These are phyloP conservation scores for Orthonychiurus folsomi DNA, from an alignment of 2,888 invertebrate genomes.

Conservation along the genomic window DNA sequence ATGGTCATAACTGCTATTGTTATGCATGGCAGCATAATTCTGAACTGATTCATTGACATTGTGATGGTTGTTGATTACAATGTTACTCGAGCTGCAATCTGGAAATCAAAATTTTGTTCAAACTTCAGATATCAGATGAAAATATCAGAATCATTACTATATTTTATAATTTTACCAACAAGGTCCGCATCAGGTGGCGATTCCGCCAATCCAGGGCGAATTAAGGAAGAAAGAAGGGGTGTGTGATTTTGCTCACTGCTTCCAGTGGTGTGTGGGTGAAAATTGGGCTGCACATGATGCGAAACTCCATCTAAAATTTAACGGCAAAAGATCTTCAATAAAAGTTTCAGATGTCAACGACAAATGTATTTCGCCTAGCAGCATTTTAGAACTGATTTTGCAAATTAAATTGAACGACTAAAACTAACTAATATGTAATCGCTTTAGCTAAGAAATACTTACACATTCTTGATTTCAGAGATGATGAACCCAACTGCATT, in stretches of 20 bases:
- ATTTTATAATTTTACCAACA: constrained; percentile 8
- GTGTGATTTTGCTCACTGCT: constrained; percentile 15
- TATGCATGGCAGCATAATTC: no score
- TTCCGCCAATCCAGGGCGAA: constrained; percentile 32
- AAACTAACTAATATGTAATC: no score
- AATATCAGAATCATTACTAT: constrained; percentile 3
- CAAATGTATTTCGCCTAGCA: no score
- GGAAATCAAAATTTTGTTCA: no score
- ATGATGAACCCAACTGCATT: no score
- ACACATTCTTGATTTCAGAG: no score
- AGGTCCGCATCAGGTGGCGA: constrained; percentile 25
- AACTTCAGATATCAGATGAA: no score
- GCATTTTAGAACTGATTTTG: no score
- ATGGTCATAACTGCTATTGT: background rate
- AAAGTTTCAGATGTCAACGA: no score
- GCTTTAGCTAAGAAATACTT: no score
- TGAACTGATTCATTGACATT: background rate
- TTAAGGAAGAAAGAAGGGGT: constrained; percentile 35
- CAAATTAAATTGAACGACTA: no score
- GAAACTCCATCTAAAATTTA: background rate
- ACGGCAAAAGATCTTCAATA: no score
- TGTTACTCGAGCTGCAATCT: constrained; percentile 5
- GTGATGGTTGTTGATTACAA: background rate
- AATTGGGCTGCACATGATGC: background rate
- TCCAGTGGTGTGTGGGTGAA: background rate